These are phyloP conservation scores for Phortica magna DNA, from an alignment of 2,888 invertebrate species.

Conservation along the genomic window DNA sequence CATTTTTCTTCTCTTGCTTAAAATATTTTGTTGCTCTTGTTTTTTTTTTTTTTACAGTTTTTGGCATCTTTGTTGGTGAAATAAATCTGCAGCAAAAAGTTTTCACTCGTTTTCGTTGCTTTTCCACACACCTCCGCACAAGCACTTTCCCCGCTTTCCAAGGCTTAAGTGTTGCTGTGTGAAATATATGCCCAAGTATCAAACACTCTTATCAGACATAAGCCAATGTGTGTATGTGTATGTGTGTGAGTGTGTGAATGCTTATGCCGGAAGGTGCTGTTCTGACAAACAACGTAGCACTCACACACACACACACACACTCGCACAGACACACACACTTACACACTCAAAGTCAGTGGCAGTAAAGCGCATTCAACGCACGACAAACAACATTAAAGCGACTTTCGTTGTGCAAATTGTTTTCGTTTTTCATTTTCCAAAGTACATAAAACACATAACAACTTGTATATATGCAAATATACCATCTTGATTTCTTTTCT, in stretches of 20 bases:
- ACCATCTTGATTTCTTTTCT: background rate
- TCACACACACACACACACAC: background rate
- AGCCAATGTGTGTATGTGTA: conserved; percentile 1
- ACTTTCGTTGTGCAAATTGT: conserved; percentile 7
- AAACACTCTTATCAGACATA: background rate
- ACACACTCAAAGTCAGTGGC: background rate
- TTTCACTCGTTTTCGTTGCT: conserved; percentile 1
- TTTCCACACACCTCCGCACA: background rate
- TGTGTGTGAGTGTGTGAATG: background rate
- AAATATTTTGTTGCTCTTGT: conserved; percentile 5
- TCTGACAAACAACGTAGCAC: background rate
- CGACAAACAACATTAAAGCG: background rate
- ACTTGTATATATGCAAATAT: conserved; percentile 10
- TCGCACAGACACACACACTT: background rate
- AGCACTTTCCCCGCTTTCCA: conserved; percentile 2
- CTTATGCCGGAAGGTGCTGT: background rate
- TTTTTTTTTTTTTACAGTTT: background rate
- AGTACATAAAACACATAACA: background rate
- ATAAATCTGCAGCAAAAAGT: conserved; percentile 31
- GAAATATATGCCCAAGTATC: conserved; percentile 14
- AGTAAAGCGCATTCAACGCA: conserved; percentile 9
- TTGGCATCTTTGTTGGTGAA: background rate
- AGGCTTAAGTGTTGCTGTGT: conserved; percentile 12
- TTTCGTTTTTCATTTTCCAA: conserved; percentile 1
- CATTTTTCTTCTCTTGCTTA: background rate